These are phyloP conservation scores for Agonum fuliginosum DNA, from an alignment of 2,888 invertebrate genomes.

Conservation along the genomic window DNA sequence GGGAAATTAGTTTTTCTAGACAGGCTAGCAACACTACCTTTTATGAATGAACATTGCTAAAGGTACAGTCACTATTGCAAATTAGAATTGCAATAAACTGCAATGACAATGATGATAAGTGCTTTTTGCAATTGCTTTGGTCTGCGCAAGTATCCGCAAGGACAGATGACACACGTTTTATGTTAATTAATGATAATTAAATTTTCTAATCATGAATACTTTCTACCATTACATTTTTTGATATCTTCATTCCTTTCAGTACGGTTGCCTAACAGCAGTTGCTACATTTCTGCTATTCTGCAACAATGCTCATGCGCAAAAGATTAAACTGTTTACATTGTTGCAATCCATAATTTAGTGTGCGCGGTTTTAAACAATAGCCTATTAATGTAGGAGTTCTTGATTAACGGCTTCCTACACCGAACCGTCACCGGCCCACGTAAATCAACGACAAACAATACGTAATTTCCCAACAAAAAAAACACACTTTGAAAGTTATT, in stretches of 20 bases:
- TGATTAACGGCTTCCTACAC: constrained; percentile 26
- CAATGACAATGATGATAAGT: constrained; percentile 54
- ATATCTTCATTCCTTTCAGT: neutral
- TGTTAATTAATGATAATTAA: constrained; percentile 51
- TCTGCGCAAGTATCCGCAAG: constrained; percentile 49
- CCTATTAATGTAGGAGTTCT: constrained; percentile 6
- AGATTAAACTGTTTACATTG: neutral
- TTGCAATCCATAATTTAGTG: constrained; percentile 14
- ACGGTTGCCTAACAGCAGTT: too few relatives aligned
- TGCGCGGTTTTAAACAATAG: constrained; percentile 29
- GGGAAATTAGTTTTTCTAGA: constrained; percentile 11
- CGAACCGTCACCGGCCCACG: neutral
- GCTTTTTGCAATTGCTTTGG: constrained; percentile 41
- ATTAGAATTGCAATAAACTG: constrained; percentile 56
- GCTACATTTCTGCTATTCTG: constrained; percentile 4
- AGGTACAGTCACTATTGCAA: constrained; percentile 48
- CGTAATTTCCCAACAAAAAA: neutral
- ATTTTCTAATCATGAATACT: constrained; percentile 35
- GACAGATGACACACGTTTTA: constrained; percentile 53
- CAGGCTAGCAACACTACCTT: constrained; percentile 20
- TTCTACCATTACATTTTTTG: constrained; percentile 14
- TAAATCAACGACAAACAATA: constrained; percentile 4
- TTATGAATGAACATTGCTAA: constrained; percentile 58
- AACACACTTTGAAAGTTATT: too few relatives aligned
- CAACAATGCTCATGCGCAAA: neutral